Base-by-base conservation (phyloP, 37 sponge, comb jelly and placozoan genomes). In the Axinella damicornis region DNA sequence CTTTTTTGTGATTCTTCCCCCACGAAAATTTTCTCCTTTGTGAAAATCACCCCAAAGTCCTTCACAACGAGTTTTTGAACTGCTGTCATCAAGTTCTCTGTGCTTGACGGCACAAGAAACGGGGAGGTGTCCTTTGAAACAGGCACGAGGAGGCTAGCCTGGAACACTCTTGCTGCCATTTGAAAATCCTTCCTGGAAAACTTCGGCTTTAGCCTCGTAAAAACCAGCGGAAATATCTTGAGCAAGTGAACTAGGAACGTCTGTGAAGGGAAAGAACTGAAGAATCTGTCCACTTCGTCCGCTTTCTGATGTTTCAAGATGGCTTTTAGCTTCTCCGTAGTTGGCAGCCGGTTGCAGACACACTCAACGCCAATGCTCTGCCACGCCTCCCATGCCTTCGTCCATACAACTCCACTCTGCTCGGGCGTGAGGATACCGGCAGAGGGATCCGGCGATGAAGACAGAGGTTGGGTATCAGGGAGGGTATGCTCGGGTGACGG, bases 101-200 rank as follows among this genome's bases (percentile, higher is more conserved):
- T 65, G 73, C 59, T 27, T 2, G 89, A 76, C 13, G 94, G 93
- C 0, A 93, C 91, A 6, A 96, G 91, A 59, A 96, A 96, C 13
- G 96, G 96, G 1, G 91, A 90, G 11, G 77, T 73, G 65, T 96
- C 96, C 54, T 85, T 89, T 19, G 88, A 38, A n/a, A 90, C 86
- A 0, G 94, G 91, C 18, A 75, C 66, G 21, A 60, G 73, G 1
- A 90, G 71, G 22, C 85, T 62, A 12, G 76, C 60, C 6, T 34
- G 37, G 12, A 86, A 31, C 16, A 87, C 37, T 19, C 38, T 31
- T n/a, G 77, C 32, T 17, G 67, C 65, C 64, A 53, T 33, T 5
- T 22, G 62, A 15, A 84, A 76, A 57, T 75, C 79, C 1, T 39
- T 64, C 30, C 14, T 4, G 71, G 38, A 20, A 2, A 58, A 53